phyloP scores from a whole-genome alignment of 1,140 invertebrate species.

The Drosophila santomea region DNA sequence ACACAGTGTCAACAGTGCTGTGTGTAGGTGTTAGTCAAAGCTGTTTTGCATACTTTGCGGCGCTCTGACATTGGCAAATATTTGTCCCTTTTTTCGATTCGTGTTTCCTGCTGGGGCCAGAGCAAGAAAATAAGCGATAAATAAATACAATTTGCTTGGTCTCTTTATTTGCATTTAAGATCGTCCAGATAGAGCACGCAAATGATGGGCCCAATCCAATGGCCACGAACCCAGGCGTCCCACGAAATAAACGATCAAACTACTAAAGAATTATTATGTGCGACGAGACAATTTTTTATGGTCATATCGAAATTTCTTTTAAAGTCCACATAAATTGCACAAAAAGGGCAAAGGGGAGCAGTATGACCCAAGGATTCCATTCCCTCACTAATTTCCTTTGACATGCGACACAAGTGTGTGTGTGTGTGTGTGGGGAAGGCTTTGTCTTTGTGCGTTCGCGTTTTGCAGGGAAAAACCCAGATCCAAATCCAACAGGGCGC shows the following conservation, averaged over 20 bases:
- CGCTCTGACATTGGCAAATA: conserved; percentile 72
- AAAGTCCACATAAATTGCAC: conserved; percentile 63
- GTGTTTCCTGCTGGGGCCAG: conserved; percentile 27
- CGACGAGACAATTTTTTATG: conserved; percentile 46
- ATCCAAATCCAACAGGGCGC: conserved; percentile 53
- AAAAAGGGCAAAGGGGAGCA: neutral
- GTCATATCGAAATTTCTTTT: conserved; percentile 38
- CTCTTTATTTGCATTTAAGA: conserved; percentile 77
- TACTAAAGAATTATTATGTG: conserved; percentile 66
- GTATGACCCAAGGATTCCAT: conserved; percentile 27
- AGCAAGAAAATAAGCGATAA: conserved; percentile 79
- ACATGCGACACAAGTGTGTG: conserved; percentile 66
- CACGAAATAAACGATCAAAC: conserved; percentile 45
- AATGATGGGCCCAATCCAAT: conserved; percentile 44
- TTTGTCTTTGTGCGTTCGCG: conserved; percentile 76
- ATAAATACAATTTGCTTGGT: conserved; percentile 79
- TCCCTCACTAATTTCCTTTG: conserved; percentile 72
- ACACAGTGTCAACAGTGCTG: conserved; percentile 40
- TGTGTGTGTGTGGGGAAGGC: conserved; percentile 56
- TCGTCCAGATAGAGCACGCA: conserved; percentile 74
- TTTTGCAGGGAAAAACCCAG: conserved; percentile 51
- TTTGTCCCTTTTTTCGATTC: conserved; percentile 72
- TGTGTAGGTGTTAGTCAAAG: conserved; percentile 73
- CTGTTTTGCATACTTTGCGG: conserved; percentile 81
- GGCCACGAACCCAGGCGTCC: neutral